A percentile compares a stretch with the other conserved stretches of the same genome.
Evolutionary conservation across 2,113 vertebrate species (phyloP).

Genomic region (Gambusia holbrooki): DNA sequence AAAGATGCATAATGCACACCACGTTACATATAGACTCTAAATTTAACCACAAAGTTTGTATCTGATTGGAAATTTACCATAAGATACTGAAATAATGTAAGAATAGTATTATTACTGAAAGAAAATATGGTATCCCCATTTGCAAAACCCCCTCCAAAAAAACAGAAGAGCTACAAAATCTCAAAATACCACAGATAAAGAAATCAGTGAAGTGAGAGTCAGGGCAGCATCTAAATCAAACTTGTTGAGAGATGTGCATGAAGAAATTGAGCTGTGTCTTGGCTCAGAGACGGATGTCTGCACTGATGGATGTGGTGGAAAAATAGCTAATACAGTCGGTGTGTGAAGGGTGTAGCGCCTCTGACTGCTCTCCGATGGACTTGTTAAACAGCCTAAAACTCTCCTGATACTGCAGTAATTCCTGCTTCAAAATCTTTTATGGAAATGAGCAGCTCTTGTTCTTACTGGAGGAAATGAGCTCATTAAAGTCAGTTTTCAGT

Average conservation of each 20-base stretch:
- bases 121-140: background rate
- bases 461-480: constrained; percentile 19
- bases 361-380: constrained; percentile 30
- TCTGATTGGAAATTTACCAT: background rate
- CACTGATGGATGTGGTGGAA: constrained; percentile 61
- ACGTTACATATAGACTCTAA: background rate
- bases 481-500: constrained; percentile 53
- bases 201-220: background rate
- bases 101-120: background rate
- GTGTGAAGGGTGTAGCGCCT: constrained; percentile 32
- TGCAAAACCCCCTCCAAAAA: background rate
- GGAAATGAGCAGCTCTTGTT: constrained; percentile 30
- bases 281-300: constrained; percentile 36
- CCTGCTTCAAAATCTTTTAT: constrained; percentile 31
- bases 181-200: background rate
- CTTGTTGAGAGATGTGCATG: constrained; percentile 24
- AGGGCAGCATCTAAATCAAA: constrained; percentile 38
- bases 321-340: constrained; percentile 14
- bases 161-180: background rate
- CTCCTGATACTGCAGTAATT: constrained; percentile 6
- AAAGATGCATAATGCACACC: background rate
- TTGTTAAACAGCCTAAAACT: constrained; percentile 15
- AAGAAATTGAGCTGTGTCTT: constrained; percentile 19
- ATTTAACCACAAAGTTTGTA: background rate
- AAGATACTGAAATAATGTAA: background rate